These are phyloP conservation scores for Sander lucioperca DNA, from an alignment of 2,113 vertebrate genomes.

Conservation along the genomic window DNA sequence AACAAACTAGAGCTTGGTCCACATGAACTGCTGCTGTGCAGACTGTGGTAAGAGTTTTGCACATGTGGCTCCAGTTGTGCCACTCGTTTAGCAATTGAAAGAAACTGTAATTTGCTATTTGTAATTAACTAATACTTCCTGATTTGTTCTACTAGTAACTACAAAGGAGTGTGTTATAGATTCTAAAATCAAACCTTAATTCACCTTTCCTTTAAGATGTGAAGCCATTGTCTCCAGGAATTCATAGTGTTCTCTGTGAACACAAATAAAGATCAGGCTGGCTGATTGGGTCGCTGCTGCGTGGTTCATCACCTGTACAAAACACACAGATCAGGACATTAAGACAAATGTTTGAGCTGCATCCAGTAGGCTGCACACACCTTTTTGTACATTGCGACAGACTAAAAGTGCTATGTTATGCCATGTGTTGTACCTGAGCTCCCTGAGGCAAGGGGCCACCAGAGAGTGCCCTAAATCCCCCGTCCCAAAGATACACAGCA, in stretches of 20 bases:
- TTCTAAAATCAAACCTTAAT: not conserved
- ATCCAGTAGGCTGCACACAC: not conserved
- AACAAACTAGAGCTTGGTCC: no score
- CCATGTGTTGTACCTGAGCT: slow-evolving; percentile 66
- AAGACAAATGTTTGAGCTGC: not conserved
- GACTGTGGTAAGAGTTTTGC: no score
- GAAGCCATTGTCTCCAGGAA: slow-evolving; percentile 84
- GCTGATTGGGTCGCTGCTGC: slow-evolving; percentile 85
- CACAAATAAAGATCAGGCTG: slow-evolving; percentile 86
- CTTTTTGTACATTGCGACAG: not conserved
- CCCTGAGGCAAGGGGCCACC: slow-evolving; percentile 68
- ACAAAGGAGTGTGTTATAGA: not conserved
- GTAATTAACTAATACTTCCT: not conserved
- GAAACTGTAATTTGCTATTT: not conserved
- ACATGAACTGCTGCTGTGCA: no score
- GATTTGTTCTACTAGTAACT: not conserved
- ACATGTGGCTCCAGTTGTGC: no score
- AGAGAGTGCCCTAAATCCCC: slow-evolving; percentile 73
- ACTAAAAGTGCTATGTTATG: not conserved
- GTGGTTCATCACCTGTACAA: slow-evolving; percentile 83
- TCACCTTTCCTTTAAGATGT: slow-evolving; percentile 86
- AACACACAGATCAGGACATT: slow-evolving; percentile 4
- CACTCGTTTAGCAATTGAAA: no score
- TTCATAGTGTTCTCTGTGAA: slow-evolving; percentile 90
- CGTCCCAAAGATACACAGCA: slow-evolving; percentile 73